Conservation (phyloP, 2,797 vertebrate species). For the Holocentrus rufus region DNA sequence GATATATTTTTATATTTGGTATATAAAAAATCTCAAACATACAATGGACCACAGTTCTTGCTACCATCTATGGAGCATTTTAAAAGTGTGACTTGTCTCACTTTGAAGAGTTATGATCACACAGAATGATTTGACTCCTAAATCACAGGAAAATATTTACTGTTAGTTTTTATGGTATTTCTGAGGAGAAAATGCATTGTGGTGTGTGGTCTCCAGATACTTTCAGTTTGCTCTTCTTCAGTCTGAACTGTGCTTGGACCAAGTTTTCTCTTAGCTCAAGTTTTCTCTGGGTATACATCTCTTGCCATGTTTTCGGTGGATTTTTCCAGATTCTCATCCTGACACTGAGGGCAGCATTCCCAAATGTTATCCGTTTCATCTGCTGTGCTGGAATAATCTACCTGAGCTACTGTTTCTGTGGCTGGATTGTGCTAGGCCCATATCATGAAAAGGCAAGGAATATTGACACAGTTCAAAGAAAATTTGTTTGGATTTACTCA, state of each 20-base stretch:
- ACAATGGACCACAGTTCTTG: neutral
- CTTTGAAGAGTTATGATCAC: neutral
- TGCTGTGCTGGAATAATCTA: conserved; percentile 96
- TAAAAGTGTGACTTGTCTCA: too few species aligned
- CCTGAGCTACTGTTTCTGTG: conserved; percentile 94
- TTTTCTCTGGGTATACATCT: neutral
- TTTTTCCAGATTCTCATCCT: conserved; percentile 89
- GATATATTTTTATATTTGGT: too few species aligned
- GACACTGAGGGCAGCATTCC: conserved; percentile 89
- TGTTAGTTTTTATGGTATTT: too few species aligned
- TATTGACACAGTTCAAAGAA: neutral
- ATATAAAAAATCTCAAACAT: too few species aligned
- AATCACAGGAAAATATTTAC: neutral
- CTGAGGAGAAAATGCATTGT: neutral
- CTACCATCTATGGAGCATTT: neutral
- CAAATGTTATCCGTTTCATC: conserved; percentile 93
- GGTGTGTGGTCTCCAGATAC: neutral
- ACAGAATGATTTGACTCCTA: neutral
- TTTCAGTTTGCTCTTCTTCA: neutral
- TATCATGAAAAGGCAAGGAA: conserved; percentile 90
- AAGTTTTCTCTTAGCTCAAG: neutral
- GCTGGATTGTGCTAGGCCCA: conserved; percentile 94
- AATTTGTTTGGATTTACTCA: neutral
- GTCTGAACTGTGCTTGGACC: neutral
- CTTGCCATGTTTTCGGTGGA: conserved; percentile 1